Evolutionary conservation across 2,888 invertebrate species (phyloP).

Genomic region (Noctua fimbriata): DNA sequence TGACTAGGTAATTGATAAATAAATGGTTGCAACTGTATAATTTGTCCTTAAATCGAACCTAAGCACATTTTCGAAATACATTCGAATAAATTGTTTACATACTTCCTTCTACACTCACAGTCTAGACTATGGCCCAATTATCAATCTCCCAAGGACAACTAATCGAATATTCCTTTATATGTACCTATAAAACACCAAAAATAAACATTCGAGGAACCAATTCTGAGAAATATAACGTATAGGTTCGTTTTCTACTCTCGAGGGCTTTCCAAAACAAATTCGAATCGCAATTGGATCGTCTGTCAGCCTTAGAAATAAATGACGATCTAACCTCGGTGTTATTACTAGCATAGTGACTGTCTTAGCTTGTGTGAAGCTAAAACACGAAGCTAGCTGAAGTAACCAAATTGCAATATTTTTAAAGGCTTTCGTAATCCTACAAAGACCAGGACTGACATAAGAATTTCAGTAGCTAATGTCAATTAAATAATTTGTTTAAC

Average conservation of each 20-base stretch:
- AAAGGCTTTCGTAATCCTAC: background rate
- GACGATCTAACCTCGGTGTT: constrained; percentile 1
- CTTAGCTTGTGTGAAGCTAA: background rate
- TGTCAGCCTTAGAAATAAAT: constrained; percentile 46
- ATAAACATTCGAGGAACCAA: constrained; percentile 21
- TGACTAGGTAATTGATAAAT: background rate
- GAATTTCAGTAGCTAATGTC: background rate
- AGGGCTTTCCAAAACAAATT: constrained; percentile 52
- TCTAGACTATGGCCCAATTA: constrained; percentile 12
- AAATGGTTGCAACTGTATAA: background rate
- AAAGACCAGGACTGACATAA: background rate
- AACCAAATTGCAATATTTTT: background rate
- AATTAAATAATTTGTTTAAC: background rate
- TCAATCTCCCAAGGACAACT: background rate
- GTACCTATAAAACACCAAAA: constrained; percentile 16
- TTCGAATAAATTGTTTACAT: constrained; percentile 9
- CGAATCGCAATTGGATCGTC: constrained; percentile 52
- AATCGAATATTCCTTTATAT: constrained; percentile 11
- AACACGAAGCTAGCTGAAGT: too few relatives aligned
- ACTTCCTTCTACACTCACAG: background rate
- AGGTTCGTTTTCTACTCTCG: constrained; percentile 29
- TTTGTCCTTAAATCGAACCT: background rate
- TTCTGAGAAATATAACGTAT: constrained; percentile 9
- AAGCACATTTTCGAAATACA: background rate
- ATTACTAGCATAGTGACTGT: background rate